Evolutionary conservation across 2,113 vertebrate genomes (phyloP), one percentile per base, ranked within the genome.

Genomic region (Pipa parva): DNA sequence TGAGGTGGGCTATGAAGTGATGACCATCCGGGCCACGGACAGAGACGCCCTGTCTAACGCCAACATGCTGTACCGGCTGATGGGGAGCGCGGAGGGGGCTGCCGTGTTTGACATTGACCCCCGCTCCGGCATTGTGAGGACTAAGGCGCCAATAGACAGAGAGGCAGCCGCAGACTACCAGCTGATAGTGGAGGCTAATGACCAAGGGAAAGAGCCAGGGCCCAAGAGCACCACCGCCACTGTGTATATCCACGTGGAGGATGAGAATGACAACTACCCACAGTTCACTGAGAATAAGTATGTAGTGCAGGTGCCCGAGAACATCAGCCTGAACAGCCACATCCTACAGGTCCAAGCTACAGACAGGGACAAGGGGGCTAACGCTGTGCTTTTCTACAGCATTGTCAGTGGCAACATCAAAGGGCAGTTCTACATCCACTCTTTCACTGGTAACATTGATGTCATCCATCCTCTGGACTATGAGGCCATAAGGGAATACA

Each of bases 241-340:
- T 0, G 93, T 98, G 28, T 82, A 92, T 75, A 95, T 99, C 71
- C 75, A 84, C 0, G 88, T 98, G 15, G 97, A 97, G 76, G 97
- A 98, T 1, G 97, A 99, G 73, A 98, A 98, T 0, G 97, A 99
- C 80, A 98, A 99, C 79, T 94, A 90, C 71, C 97, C 97, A 0
- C 97, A 99, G 84, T 99, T 99, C 78, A 92, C 90, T 1, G 87
- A 95, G 77, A 95, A 95, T 70, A 86, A 91, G 48, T 99, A 99
- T 0, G 80, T 95, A 13, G 91, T 96, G 0, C 91, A 88, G 73
- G 89, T 99, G 66, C 90, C 84, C 0, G 97, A 99, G 75, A 93
- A 99, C 0, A 86, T 93, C 37, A 80, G 84, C 0, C 87, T 93
- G 21, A 95, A 95, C 83, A 95, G 90, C 2, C 85, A 92, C 17